Conservation (phyloP, 2,797 vertebrate species). For the Smutsia gigantea region DNA sequence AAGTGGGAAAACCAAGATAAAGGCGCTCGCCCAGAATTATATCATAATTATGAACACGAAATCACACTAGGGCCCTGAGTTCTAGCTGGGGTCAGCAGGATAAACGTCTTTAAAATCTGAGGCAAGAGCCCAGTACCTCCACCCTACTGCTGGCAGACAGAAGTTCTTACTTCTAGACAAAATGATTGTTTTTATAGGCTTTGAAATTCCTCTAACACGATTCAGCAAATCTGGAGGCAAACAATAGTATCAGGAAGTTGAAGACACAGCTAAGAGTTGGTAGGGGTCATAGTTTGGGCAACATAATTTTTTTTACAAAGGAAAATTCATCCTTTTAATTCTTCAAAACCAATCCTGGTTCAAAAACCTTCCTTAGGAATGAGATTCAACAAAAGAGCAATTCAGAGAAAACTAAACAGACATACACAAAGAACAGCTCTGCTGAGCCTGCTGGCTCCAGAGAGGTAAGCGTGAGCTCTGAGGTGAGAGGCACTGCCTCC, state of each 20-base stretch:
- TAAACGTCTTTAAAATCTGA: not conserved
- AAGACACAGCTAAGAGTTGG: not conserved
- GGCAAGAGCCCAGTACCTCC: slow-evolving; percentile 43
- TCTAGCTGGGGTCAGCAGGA: not conserved
- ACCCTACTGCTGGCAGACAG: slow-evolving; percentile 61
- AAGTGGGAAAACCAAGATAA: slow-evolving; percentile 49
- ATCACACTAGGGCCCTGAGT: not conserved
- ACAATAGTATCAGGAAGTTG: slow-evolving; percentile 35
- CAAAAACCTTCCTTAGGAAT: slow-evolving; percentile 38
- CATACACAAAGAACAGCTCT: not conserved
- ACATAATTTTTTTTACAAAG: not conserved
- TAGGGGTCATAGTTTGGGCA: not conserved
- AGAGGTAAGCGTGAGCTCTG: not conserved
- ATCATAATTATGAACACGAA: slow-evolving; percentile 49
- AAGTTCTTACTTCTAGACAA: slow-evolving; percentile 52
- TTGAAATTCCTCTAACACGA: slow-evolving; percentile 61
- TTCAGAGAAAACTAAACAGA: slow-evolving; percentile 39
- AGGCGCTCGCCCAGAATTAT: slow-evolving; percentile 19
- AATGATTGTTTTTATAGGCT: slow-evolving; percentile 62
- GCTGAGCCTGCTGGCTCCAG: not conserved
- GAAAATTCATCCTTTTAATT: slow-evolving; percentile 48
- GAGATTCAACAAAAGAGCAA: not conserved
- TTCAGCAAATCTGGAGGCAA: slow-evolving; percentile 68
- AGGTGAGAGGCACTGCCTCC: not conserved
- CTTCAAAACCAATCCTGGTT: slow-evolving; percentile 18